Conservation (phyloP, 2,888 invertebrate species). For the Himalopsyche anomala region DNA sequence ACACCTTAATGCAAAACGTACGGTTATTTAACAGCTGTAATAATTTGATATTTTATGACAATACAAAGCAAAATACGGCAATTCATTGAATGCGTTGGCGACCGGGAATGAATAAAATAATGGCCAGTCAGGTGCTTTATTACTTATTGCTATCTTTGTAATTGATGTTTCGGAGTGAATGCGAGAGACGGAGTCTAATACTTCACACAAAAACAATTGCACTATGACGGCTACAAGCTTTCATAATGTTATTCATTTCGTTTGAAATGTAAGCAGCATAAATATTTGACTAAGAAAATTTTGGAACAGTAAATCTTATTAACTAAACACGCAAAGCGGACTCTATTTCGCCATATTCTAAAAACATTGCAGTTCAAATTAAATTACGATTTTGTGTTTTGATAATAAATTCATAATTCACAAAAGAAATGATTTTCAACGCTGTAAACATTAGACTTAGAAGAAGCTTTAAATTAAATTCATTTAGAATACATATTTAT, state of each 20-base stretch:
- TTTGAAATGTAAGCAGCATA: background rate
- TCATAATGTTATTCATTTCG: conserved; percentile 19
- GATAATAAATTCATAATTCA: too few species aligned
- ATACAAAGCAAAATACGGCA: conserved; percentile 19
- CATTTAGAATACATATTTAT: too few species aligned
- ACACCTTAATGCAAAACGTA: conserved; percentile 21
- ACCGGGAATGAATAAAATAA: conserved; percentile 35
- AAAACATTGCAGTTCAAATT: too few species aligned
- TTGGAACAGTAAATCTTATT: background rate
- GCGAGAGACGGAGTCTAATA: conserved; percentile 17
- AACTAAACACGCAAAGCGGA: too few species aligned
- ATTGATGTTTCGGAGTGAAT: conserved; percentile 42
- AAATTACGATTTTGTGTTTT: too few species aligned
- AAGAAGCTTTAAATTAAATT: too few species aligned
- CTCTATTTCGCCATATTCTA: too few species aligned
- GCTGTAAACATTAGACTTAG: too few species aligned
- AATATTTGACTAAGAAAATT: background rate
- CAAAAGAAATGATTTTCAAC: too few species aligned
- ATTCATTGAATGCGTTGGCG: conserved; percentile 40
- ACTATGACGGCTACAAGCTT: conserved; percentile 24
- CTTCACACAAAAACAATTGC: conserved; percentile 27
- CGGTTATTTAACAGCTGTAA: conserved; percentile 15
- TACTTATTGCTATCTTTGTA: conserved; percentile 43
- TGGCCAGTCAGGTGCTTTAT: conserved; percentile 42
- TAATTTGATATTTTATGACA: conserved; percentile 42